Base-by-base conservation (phyloP, 2,888 invertebrate genomes). In the Camptogramma bilineatum region DNA sequence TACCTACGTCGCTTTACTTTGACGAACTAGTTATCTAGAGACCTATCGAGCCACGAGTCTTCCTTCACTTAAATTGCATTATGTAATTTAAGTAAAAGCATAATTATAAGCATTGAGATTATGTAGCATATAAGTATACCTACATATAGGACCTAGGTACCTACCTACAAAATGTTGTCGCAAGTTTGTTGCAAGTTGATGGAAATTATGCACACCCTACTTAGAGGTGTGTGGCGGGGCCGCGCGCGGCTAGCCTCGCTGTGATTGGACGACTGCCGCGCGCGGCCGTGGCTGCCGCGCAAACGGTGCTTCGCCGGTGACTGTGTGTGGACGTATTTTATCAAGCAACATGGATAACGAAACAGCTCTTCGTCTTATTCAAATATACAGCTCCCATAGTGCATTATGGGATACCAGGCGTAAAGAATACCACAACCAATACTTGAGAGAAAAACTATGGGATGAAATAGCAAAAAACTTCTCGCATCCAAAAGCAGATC, bases 261-360 rank as follows among this genome's bases (percentile, higher is more conserved):
- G 10, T 39, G 39, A 39, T 39, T 39, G 39, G 39, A 39, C 39
- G 39, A 39, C 39, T 39, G 39, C 39, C 39, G 39, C 39, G 39
- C 39, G 39, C 39, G n/a, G n/a, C n/a, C n/a, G n/a, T n/a, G 39
- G n/a, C 10, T 4, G 39, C 39, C 10, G 10, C 39, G 39, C n/a
- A 10, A 39, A 39, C 28, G 28, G 28, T 28, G 39, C 4, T 39
- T 39, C 39, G 39, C n/a, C 39, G 10, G 39, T 39, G n/a, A 13
- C 10, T 39, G 39, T n/a, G 39, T 39, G 39, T 39, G 39, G n/a
- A 39, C 39, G 39, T 39, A n/a, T 39, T 39, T 28, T 28, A 28
- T 39, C 39, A 13, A 13, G 39, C 10, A 39, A 39, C 9, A 39
- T 39, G 39, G 39, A 39, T n/a, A 39, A 39, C 39, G 39, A 39